Evolutionary conservation across 2,797 vertebrate genomes (phyloP), one percentile per base, ranked within the genome.

Genomic region (Onychomys arenicola): DNA sequence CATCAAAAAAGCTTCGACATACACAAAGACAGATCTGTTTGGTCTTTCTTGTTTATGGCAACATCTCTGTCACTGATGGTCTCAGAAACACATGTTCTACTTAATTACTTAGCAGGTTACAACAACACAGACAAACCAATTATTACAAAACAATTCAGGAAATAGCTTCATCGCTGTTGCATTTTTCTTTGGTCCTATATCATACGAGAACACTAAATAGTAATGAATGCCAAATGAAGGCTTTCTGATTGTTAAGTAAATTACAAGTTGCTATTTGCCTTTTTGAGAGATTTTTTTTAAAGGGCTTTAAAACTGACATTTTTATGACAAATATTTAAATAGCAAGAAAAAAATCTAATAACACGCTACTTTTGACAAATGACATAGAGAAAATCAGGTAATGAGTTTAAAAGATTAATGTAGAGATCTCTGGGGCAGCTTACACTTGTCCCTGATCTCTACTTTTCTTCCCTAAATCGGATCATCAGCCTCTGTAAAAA

Each of bases 331-430:
- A 63, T 59, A 89, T 29, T 73, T 10, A 89, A 81, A 82, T 52
- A 67, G 12, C 11, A 67, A 88, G 61, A 19, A 93, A n/a, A n/a
- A 57, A 84, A 52, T 19, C 27, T 27, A 61, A 81, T 2, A 13
- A 52, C 67, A 5, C 2, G 2, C n/a, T 89, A 32, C 73, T 91
- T 91, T 94, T 40, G 29, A 96, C 40, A 46, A 86, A 67, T 13
- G 59, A 5, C 46, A 80, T 86, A 65, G 0, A 95, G 93, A 87
- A 96, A 96, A 96, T 91, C 89, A 97, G 82, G 85, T 96, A 96
- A 96, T 93, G 75, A 52, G 49, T 71, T 97, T 96, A 96, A 91
- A 93, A 96, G 96, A 96, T 96, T 97, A 96, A 97, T 98, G 96
- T 10, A 69, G 93, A 10, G 1, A 97, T 55, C 37, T 94, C 96